A percentile compares a stretch with the other conserved stretches of the same genome.
Evolutionary conservation across 2,113 vertebrate genomes (phyloP).

Genomic region (Syrmaticus mikado): DNA sequence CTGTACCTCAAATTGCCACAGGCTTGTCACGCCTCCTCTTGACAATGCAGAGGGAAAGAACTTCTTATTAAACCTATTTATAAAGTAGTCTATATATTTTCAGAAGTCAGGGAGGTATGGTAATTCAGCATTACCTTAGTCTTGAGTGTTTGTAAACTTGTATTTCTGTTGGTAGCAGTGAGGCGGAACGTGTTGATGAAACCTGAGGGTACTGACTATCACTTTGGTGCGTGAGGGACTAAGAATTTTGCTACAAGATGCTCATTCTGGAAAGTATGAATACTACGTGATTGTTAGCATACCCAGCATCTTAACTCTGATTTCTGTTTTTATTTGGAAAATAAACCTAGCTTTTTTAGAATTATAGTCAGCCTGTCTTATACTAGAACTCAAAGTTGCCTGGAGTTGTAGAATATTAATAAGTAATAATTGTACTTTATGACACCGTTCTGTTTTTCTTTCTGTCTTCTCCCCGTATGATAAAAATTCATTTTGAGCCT

Average conservation of each 20-base stretch:
- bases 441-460: background rate
- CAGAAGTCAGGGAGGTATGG: background rate
- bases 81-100: background rate
- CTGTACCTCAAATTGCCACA: accelerated
- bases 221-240: background rate
- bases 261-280: background rate
- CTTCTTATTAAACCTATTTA: background rate
- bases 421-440: background rate
- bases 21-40: background rate
- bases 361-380: background rate
- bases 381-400: background rate
- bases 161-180: accelerated
- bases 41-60: background rate
- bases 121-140: background rate
- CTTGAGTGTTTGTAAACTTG: background rate
- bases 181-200: background rate
- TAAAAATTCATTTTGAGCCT: background rate
- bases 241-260: background rate
- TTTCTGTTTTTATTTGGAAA: background rate
- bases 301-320: background rate
- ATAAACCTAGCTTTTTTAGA: background rate
- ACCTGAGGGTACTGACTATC: background rate
- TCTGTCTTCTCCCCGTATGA: background rate
- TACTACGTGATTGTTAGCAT: background rate
- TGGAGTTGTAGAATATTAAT: background rate